Conservation (phyloP, 2,888 invertebrate species). For the Blastobasis adustella region DNA sequence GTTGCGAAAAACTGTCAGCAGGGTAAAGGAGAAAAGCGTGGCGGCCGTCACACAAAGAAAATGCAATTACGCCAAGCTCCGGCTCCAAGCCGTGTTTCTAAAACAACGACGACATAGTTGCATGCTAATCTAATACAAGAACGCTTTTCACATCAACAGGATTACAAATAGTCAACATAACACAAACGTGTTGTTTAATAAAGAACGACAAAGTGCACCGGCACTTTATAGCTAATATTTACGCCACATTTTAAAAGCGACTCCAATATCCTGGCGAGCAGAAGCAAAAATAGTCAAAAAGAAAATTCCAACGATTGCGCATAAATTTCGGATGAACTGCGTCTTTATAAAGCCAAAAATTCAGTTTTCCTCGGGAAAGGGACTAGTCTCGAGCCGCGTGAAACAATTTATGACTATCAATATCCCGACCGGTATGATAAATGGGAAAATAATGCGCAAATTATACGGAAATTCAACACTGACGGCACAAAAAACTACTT, state of each 20-base stretch:
- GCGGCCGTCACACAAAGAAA: conserved; percentile 26
- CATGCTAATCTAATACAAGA: background rate
- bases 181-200: too few relatives aligned
- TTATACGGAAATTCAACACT: conserved; percentile 8
- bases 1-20: conserved; percentile 1
- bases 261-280: too few relatives aligned
- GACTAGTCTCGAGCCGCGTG: conserved; percentile 7
- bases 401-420: conserved; percentile 23
- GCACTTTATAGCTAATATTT: too few relatives aligned
- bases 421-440: conserved; percentile 19
- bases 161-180: too few relatives aligned
- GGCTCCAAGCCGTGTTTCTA: conserved; percentile 6
- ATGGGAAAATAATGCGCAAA: conserved; percentile 18
- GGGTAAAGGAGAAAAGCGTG: conserved; percentile 4
- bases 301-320: background rate
- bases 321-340: background rate
- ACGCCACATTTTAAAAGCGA: too few relatives aligned
- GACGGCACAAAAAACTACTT: background rate
- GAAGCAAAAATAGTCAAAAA: too few relatives aligned
- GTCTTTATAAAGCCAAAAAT: background rate
- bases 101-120: background rate
- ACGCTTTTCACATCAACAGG: background rate
- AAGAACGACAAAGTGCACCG: too few relatives aligned
- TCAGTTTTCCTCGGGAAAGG: background rate
- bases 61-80: conserved; percentile 35